A percentile compares a stretch with the other conserved stretches of the same genome.
phyloP scores from a whole-genome alignment of 2,797 vertebrate genomes.

The Chiroxiphia lanceolata region DNA sequence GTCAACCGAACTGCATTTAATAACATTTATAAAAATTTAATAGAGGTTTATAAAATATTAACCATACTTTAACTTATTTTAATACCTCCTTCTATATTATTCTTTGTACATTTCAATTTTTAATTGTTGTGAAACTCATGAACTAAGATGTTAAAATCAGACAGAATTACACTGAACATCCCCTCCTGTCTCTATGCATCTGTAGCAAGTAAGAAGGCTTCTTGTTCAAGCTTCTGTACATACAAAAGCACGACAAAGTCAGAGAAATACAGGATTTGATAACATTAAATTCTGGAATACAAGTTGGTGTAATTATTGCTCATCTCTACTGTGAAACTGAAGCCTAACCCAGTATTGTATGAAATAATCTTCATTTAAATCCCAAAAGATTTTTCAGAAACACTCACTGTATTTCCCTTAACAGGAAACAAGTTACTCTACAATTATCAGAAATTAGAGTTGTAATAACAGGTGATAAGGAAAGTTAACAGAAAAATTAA shows the following conservation, averaged over 20 bases:
- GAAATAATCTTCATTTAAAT: slow-evolving; percentile 10
- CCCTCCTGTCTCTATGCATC: background rate
- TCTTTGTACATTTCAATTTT: slow-evolving; percentile 68
- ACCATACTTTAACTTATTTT: slow-evolving; percentile 61
- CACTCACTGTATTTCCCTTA: background rate
- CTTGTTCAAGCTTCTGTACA: background rate
- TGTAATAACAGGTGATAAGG: background rate
- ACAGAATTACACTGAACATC: slow-evolving; percentile 47
- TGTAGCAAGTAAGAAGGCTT: background rate
- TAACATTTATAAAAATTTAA: slow-evolving; percentile 75
- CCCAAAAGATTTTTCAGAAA: slow-evolving; percentile 13
- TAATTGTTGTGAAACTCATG: slow-evolving; percentile 66
- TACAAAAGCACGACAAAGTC: background rate
- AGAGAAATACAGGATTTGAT: background rate
- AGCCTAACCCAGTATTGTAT: background rate
- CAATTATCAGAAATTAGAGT: slow-evolving; percentile 28
- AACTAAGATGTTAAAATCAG: slow-evolving; percentile 61
- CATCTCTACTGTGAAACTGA: background rate
- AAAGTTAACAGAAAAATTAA: slow-evolving; percentile 19
- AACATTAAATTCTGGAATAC: background rate
- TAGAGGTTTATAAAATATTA: slow-evolving; percentile 75
- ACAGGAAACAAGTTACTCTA: slow-evolving; percentile 4
- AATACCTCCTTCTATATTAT: slow-evolving; percentile 63
- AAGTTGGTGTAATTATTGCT: background rate
- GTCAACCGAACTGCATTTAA: slow-evolving; percentile 47